Conservation (phyloP, 1,140 invertebrate species). For the Eupeodes corollae region DNA sequence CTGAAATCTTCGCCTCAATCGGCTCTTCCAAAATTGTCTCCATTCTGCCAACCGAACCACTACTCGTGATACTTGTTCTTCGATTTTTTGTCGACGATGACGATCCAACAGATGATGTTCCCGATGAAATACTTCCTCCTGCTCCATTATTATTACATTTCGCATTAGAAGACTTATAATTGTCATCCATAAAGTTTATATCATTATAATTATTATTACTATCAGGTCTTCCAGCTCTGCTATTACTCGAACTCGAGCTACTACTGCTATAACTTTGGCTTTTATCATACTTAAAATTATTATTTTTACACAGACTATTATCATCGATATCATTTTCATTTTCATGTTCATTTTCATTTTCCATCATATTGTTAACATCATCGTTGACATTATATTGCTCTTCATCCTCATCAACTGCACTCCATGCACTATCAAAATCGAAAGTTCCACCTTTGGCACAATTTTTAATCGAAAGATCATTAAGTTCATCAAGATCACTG, state of each 20-base stretch:
- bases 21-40: conserved; percentile 70
- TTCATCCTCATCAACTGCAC: conserved; percentile 27
- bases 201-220: neutral
- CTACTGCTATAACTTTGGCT: neutral
- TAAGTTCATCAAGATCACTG: conserved; percentile 33
- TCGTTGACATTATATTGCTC: conserved; percentile 2
- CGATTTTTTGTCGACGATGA: conserved; percentile 13
- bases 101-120: neutral
- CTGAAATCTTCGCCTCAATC: conserved; percentile 61
- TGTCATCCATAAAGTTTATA: neutral
- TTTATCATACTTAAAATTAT: neutral
- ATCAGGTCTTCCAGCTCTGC: neutral
- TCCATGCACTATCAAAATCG: conserved; percentile 29
- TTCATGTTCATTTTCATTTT: neutral
- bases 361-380: neutral
- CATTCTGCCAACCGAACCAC: conserved; percentile 53
- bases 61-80: conserved; percentile 42
- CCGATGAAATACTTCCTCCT: neutral
- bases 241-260: neutral
- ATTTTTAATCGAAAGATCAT: conserved; percentile 18
- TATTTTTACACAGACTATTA: neutral
- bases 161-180: neutral
- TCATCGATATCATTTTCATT: neutral
- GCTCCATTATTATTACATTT: neutral
- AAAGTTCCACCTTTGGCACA: neutral